These are phyloP conservation scores for Danio choprae DNA, from an alignment of 2,797 vertebrate species.

Conservation along the genomic window DNA sequence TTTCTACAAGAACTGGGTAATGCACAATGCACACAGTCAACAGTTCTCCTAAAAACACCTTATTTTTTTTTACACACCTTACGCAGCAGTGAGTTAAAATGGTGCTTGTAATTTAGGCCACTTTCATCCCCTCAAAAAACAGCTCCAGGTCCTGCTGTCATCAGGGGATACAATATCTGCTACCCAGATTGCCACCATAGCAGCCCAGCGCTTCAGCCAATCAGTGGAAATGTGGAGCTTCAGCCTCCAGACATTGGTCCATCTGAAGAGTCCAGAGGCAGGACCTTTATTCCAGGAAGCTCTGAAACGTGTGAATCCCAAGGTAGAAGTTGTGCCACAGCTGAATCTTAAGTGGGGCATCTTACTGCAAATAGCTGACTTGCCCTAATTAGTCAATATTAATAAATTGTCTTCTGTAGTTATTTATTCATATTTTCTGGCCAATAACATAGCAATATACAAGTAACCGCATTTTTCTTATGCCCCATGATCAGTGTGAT, in stretches of 20 bases:
- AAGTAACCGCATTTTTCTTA: too few relatives aligned
- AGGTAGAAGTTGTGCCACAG: conserved; percentile 75
- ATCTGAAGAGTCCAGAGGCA: conserved; percentile 70
- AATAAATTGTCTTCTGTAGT: neutral
- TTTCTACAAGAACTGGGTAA: conserved; percentile 91
- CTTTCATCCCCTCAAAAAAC: conserved; percentile 14
- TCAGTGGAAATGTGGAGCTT: conserved; percentile 83
- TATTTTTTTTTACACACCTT: neutral
- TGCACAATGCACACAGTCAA: conserved; percentile 66
- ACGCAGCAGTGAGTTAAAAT: neutral
- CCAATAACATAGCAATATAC: too few relatives aligned
- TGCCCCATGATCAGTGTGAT: too few relatives aligned
- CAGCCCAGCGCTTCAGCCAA: conserved; percentile 75
- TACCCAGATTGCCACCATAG: conserved; percentile 77
- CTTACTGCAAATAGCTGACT: conserved; percentile 54
- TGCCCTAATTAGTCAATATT: conserved; percentile 68
- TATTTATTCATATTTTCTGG: too few relatives aligned
- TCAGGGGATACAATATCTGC: conserved; percentile 74
- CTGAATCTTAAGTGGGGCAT: conserved; percentile 69
- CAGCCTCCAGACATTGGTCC: conserved; percentile 82
- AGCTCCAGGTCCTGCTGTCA: conserved; percentile 75
- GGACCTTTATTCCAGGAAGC: conserved; percentile 84
- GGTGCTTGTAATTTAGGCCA: conserved; percentile 33
- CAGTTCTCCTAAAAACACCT: neutral
- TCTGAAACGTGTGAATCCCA: conserved; percentile 78